Percentiles rank a stretch among this genome's conserved stretches.
Conservation (phyloP, 2,888 invertebrate genomes). For the Napeogenes inachia region DNA sequence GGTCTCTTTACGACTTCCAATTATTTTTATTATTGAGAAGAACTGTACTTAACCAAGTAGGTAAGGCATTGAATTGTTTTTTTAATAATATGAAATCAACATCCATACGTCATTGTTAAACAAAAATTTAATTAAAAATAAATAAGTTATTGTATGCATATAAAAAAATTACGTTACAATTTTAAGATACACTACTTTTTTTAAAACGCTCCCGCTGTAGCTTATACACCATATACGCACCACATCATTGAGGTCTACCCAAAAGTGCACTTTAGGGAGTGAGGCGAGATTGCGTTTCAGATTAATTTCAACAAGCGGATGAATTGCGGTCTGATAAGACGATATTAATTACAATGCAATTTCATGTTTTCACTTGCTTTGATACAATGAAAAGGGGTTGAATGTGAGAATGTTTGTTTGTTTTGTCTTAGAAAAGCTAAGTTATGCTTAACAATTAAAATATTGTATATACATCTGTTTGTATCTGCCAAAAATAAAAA, state of each 20-base stretch:
- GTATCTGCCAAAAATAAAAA: no score
- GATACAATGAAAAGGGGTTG: neutral
- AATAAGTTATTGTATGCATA: no score
- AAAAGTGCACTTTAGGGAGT: constrained; percentile 29
- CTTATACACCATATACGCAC: neutral
- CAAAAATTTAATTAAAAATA: no score
- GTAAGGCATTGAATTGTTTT: no score
- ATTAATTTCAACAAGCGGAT: constrained; percentile 25
- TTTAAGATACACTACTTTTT: no score
- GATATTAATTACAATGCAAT: constrained; percentile 19
- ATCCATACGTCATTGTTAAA: no score
- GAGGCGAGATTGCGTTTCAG: constrained; percentile 24
- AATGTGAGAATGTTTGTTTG: neutral
- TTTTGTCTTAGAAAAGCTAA: neutral
- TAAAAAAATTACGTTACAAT: no score
- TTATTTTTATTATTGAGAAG: no score
- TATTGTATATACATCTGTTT: no score
- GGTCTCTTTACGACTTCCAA: constrained; percentile 21
- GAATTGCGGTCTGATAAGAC: constrained; percentile 25
- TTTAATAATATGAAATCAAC: no score
- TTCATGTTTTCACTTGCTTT: constrained; percentile 5
- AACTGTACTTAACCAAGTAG: no score
- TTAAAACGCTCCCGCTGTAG: no score
- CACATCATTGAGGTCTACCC: constrained; percentile 12
- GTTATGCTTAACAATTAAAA: neutral